Evolutionary conservation across 2,113 vertebrate species (phyloP), one percentile per base, ranked within the genome.

Genomic region (Centropus unirufus): DNA sequence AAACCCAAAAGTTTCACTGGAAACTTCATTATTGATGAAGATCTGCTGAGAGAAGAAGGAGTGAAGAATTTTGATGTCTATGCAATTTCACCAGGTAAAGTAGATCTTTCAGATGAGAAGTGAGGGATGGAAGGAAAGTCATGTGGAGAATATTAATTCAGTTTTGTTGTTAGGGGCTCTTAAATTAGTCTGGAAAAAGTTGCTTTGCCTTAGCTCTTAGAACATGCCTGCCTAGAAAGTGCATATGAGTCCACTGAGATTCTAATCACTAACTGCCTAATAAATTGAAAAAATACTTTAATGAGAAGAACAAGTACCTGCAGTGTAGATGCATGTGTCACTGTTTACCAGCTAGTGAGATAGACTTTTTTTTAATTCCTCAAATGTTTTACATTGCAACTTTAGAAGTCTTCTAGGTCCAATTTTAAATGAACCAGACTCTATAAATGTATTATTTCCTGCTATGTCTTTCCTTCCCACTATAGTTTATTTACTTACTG

Each of bases 11-110:
- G 85, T 95, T 99, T 98, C 96, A 99, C 99, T 3, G 99, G 99
- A 46, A 98, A 99, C 90, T 99, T 99, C 83, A 23, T 98, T 94
- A 98, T 99, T 90, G 99, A 99, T 86, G 99, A 99, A 94, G 98
- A 98, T 75, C 74, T 99, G 54, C 98, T 99, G 77, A 98, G 92
- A 95, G 96, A 98, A 94, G 98, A 99, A 83, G 99, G 99, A 59
- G 90, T 99, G 89, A 95, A 93, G 27, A 97, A 99, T 97, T 99
- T 99, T 77, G 98, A 99, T 12, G 82, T 95, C 55, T 99, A 99
- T 87, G 99, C 99, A n/a, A 77, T 99, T 87, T 95, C 97, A 83
- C 99, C 99, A 97, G 99, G 99, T 99, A 98, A 95, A 89, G 17
- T 24, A 79, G 30, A 69, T 59, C 46, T 91, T 83, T 44, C 59